phyloP scores from a whole-genome alignment of 1,140 invertebrate genomes.

The Ceratitis capitata region DNA sequence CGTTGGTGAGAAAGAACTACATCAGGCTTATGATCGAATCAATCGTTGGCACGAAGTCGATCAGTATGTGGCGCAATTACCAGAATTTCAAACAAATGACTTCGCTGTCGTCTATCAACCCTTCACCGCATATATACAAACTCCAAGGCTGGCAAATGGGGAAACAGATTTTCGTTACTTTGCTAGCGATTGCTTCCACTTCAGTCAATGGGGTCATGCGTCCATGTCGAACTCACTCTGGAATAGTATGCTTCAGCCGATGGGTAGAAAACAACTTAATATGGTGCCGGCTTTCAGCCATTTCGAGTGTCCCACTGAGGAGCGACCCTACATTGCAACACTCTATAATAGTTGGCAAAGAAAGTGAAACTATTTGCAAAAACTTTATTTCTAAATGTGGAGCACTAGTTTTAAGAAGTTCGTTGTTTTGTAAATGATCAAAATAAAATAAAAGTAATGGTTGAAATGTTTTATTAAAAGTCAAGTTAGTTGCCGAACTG shows the following conservation, averaged over 20 bases:
- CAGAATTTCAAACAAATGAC: constrained; percentile 60
- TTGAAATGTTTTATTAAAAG: too few relatives aligned
- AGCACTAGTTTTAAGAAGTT: neutral
- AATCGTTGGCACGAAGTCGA: constrained; percentile 64
- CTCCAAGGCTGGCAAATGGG: constrained; percentile 63
- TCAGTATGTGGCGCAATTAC: constrained; percentile 57
- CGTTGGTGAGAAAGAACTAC: constrained; percentile 44
- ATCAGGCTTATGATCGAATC: constrained; percentile 61
- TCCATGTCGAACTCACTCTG: constrained; percentile 67
- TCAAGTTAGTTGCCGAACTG: too few relatives aligned
- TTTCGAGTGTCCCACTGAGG: constrained; percentile 40
- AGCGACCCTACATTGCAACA: constrained; percentile 42
- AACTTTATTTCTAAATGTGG: too few relatives aligned
- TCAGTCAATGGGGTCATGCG: constrained; percentile 73
- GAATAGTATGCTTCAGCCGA: constrained; percentile 72
- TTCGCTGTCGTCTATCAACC: constrained; percentile 75
- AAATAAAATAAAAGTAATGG: too few relatives aligned
- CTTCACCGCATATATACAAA: constrained; percentile 61
- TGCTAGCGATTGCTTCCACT: constrained; percentile 78
- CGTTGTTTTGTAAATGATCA: neutral
- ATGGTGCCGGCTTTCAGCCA: neutral
- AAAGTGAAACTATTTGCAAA: neutral
- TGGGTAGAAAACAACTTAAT: constrained; percentile 46
- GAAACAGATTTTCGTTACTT: constrained; percentile 71
- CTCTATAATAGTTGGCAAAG: constrained; percentile 8